phyloP scores from a whole-genome alignment of 2,113 vertebrate species.

The Chloebia gouldiae region DNA sequence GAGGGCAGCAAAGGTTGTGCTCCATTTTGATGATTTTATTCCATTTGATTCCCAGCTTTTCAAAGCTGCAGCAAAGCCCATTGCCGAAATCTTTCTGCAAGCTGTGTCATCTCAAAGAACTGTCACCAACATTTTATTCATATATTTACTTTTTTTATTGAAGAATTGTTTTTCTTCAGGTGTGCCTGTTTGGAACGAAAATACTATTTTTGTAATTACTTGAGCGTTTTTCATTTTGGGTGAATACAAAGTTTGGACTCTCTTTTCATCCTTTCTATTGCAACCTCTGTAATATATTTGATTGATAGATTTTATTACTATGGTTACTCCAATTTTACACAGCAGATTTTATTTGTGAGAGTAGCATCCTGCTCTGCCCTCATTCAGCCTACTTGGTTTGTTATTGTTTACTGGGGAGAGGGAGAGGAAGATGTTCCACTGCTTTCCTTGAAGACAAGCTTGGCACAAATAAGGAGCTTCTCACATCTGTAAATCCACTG shows the following conservation, averaged over 20 bases:
- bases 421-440: background rate
- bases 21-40: slow-evolving; percentile 13
- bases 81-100: background rate
- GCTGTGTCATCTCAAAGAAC: background rate
- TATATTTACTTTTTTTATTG: background rate
- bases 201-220: background rate
- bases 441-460: background rate
- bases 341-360: background rate
- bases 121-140: background rate
- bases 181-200: slow-evolving; percentile 2
- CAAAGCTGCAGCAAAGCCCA: background rate
- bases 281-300: slow-evolving; percentile 27
- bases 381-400: background rate
- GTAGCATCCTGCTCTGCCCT: background rate
- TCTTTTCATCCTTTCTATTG: background rate
- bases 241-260: background rate
- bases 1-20: background rate
- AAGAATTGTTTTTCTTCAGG: background rate
- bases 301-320: slow-evolving; percentile 43
- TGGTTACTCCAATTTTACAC: background rate
- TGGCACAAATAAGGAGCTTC: background rate
- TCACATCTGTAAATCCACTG: background rate
- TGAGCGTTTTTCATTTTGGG: background rate
- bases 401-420: background rate
- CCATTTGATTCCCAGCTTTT: background rate